Evolutionary conservation across 2,797 vertebrate species (phyloP).

Genomic region (Chloroceryle inda): DNA sequence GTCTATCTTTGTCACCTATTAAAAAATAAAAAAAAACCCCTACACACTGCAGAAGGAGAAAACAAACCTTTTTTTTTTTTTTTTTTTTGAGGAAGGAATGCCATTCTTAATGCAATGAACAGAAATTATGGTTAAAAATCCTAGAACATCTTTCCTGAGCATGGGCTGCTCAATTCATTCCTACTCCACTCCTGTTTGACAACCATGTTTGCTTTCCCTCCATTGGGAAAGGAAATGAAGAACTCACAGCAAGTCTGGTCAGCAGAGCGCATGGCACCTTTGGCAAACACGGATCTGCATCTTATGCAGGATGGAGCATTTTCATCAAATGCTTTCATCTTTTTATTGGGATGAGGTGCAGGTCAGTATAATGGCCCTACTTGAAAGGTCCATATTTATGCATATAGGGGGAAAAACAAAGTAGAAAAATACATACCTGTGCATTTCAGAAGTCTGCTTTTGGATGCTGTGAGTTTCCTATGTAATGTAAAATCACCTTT

Average conservation of each 20-base stretch:
- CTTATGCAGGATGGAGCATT: background rate
- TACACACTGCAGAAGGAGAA: background rate
- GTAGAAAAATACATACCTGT: background rate
- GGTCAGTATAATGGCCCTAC: background rate
- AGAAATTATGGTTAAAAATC: background rate
- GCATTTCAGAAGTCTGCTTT: background rate
- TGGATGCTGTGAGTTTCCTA: background rate
- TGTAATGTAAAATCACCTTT: background rate
- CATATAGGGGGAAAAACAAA: background rate
- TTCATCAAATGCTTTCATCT: background rate
- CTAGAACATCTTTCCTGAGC: background rate
- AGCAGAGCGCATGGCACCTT: background rate
- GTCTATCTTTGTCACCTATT: background rate
- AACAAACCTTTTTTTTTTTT: background rate
- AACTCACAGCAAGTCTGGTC: accelerated
- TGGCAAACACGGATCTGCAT: background rate
- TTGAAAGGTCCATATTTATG: background rate
- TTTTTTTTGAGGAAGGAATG: background rate
- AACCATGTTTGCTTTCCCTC: background rate
- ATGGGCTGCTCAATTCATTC: background rate
- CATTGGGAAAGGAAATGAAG: background rate
- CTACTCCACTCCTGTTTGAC: background rate
- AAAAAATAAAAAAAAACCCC: background rate
- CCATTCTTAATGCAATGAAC: background rate
- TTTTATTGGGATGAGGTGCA: background rate